phyloP scores from a whole-genome alignment of 2,888 invertebrate genomes.

The Acrobasis repandana region DNA sequence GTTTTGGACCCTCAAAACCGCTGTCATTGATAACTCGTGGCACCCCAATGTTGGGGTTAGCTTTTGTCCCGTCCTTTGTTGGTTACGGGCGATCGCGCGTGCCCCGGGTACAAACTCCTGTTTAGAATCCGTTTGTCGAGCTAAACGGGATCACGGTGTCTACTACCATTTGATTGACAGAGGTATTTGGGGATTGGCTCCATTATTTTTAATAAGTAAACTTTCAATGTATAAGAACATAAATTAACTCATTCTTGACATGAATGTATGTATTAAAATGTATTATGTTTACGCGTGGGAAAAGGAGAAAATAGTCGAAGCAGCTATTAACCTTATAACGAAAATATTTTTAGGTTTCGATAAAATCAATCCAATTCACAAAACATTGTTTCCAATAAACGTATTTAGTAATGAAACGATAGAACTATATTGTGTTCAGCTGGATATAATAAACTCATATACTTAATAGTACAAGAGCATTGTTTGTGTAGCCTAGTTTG shows the following conservation, averaged over 20 bases:
- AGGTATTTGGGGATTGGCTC: constrained; percentile 46
- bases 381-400: too few relatives aligned
- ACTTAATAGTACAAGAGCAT: background rate
- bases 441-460: background rate
- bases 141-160: constrained; percentile 43
- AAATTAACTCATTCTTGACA: too few relatives aligned
- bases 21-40: constrained; percentile 8
- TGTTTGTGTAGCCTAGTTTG: background rate
- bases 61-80: constrained; percentile 61
- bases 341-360: too few relatives aligned
- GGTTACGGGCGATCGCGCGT: constrained; percentile 72
- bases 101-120: constrained; percentile 64
- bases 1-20: constrained; percentile 1
- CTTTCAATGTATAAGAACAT: too few relatives aligned
- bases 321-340: too few relatives aligned
- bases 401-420: too few relatives aligned
- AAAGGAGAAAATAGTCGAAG: too few relatives aligned
- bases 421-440: too few relatives aligned
- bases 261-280: too few relatives aligned
- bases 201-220: background rate
- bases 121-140: constrained; percentile 58
- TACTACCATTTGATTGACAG: constrained; percentile 65
- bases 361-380: too few relatives aligned
- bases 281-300: too few relatives aligned
- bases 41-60: constrained; percentile 32